Evolutionary conservation across 2,888 invertebrate genomes (phyloP), one percentile per base, ranked within the genome.

Genomic region (Drosophila paramelanica): DNA sequence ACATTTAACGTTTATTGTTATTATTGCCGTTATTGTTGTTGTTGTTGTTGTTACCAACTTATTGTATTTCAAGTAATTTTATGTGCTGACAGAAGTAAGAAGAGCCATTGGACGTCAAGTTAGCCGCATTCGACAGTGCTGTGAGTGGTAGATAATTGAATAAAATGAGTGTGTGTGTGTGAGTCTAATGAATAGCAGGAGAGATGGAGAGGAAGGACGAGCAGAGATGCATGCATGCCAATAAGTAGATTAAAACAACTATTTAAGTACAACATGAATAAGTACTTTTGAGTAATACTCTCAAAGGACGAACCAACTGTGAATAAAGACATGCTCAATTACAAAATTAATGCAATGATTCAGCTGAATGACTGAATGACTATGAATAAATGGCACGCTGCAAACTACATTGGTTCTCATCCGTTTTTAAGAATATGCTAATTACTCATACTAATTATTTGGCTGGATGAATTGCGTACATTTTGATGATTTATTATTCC

Each of bases 1-100:
- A 88, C 76, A 81, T 68, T 88, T 81, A 80, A 75, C 75, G 58
- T 83, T 83, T 73, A 86, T 86, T 86, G 81, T 73, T 83, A 69
- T 88, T 85, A 74, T 84, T 73, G 68, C 55, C 42, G 36, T 45
- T 66, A 31, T 55, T 67, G 45, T 51, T 68, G 38, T 55, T 62
- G 52, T 65, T 66, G 46, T 46, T 74, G 49, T 65, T 66, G 46
- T 46, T 74, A 46, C 49, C 77, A 80, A 85, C 70, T 76, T 73
- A 66, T 73, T 85, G 82, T 82, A 53, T 71, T 88, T 79, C 67
- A 79, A 73, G 79, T 84, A 84, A 84, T 77, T 77, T 77, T 62
- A 80, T 59, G 57, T 57, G 59, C 58, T 27, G 41, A 50, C 36
- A 13, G 13, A 62, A 52, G 55, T 56, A 49, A 41, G 47, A 49